Base-by-base conservation (phyloP, 2,888 invertebrate genomes). In the Drosophila peninsularis region DNA sequence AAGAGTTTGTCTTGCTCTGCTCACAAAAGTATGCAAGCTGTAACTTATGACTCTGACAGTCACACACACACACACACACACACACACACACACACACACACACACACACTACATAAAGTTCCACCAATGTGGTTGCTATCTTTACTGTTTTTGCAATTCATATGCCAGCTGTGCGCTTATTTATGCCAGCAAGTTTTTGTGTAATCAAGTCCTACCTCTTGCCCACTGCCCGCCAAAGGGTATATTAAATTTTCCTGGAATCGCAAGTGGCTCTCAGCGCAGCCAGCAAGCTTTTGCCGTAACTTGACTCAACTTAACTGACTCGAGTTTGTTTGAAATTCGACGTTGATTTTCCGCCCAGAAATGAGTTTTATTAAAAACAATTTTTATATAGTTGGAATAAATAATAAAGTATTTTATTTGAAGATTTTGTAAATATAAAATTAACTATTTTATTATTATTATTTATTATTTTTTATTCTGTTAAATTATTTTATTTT, bases 121-220 rank as follows among this genome's bases (percentile, higher is more conserved):
- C 69, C 45, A 14, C 58, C 69, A 75, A 82, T 75, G 81, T 62
- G 76, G 67, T 72, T 83, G 78, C 78, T 81, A 76, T 83, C 84
- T 83, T 71, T 76, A 65, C 58, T 69, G 71, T 66, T 71, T 55
- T 64, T 62, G 75, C 83, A 78, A 80, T 81, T 80, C 82, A 83
- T 80, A 71, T 71, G 75, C 73, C 83, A 83, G 80, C 83, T 79
- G 77, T 76, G 72, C 76, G 71, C 71, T 76, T 76, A 73, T 83
- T 82, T 84, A 84, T 84, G 77, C 76, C 70, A 56, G 71, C 67
- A 70, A 79, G 53, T 84, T 72, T 81, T 69, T 71, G 50, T 68
- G 81, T 78, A 75, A 80, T 81, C 78, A 83, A 76, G 58, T 71
- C 44, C 64, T 58, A 61, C 68, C 55, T 42, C 47, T 24, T 57